phyloP scores from a whole-genome alignment of 2,888 invertebrate genomes.

The Phragmatobia fuliginosa region DNA sequence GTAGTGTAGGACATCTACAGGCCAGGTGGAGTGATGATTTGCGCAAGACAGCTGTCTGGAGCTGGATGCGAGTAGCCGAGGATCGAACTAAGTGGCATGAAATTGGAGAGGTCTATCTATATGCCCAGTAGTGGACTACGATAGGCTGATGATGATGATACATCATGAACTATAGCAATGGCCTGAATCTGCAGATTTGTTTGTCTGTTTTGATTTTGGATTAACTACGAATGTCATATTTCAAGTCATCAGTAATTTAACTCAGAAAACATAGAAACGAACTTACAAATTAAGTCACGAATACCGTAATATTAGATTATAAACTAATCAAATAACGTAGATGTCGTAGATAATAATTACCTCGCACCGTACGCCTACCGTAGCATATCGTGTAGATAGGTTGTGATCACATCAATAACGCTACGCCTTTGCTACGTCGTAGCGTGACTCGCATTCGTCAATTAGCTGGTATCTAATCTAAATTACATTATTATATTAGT shows the following conservation, averaged over 20 bases:
- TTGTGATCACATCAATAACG: conserved; percentile 19
- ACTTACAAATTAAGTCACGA: not conserved
- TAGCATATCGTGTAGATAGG: conserved; percentile 23
- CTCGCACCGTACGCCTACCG: conserved; percentile 10
- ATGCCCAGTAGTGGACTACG: no score
- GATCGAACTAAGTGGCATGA: no score
- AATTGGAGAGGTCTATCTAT: no score
- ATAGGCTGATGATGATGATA: no score
- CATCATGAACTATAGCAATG: no score
- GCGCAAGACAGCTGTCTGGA: no score
- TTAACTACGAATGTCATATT: not conserved
- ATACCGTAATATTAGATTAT: not conserved
- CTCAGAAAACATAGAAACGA: not conserved
- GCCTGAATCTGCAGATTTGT: not conserved
- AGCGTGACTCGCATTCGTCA: conserved; percentile 22
- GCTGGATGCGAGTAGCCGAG: no score
- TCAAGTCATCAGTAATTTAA: not conserved
- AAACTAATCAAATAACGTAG: not conserved
- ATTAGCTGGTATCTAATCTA: conserved; percentile 21
- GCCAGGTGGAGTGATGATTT: no score
- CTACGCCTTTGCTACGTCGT: conserved; percentile 38
- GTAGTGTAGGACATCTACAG: no score
- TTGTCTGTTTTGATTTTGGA: not conserved
- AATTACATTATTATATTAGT: conserved; percentile 9
- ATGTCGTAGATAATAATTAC: not conserved